phyloP scores from a whole-genome alignment of 2,888 invertebrate species.

The Villa cingulata region DNA sequence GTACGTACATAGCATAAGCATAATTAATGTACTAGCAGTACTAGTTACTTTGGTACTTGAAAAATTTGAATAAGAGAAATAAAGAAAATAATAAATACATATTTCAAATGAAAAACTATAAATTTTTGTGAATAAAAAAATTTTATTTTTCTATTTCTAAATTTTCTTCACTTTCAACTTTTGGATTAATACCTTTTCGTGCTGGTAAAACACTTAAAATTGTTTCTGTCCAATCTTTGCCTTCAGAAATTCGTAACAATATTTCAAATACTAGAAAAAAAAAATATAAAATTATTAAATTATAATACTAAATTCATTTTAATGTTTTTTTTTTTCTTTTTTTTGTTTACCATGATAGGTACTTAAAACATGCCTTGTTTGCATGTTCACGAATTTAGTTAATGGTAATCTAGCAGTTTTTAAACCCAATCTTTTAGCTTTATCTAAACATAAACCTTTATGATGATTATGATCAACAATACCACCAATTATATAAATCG shows the following conservation, averaged over 20 bases:
- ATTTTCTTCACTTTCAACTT: conserved; percentile 29
- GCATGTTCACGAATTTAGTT: conserved; percentile 78
- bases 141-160: no score
- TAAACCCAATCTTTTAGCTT: conserved; percentile 66
- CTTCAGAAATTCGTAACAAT: conserved; percentile 59
- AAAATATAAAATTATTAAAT: conserved; percentile 1
- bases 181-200: conserved; percentile 54
- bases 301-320: no score
- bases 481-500: conserved; percentile 90
- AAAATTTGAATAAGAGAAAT: no score
- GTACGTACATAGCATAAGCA: no score
- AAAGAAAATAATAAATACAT: no score
- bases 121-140: no score
- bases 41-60: no score
- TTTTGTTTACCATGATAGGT: conserved; percentile 93
- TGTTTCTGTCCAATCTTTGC: conserved; percentile 64
- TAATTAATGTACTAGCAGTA: no score
- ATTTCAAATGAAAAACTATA: no score
- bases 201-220: conserved; percentile 63
- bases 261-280: conserved; percentile 63
- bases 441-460: conserved; percentile 77
- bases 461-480: conserved; percentile 94
- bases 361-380: conserved; percentile 83
- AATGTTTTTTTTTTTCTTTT: no score
- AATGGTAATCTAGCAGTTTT: conserved; percentile 78